These are phyloP conservation scores for Rhynchopsitta pachyrhyncha DNA, from an alignment of 2,113 vertebrate genomes.

Conservation along the genomic window DNA sequence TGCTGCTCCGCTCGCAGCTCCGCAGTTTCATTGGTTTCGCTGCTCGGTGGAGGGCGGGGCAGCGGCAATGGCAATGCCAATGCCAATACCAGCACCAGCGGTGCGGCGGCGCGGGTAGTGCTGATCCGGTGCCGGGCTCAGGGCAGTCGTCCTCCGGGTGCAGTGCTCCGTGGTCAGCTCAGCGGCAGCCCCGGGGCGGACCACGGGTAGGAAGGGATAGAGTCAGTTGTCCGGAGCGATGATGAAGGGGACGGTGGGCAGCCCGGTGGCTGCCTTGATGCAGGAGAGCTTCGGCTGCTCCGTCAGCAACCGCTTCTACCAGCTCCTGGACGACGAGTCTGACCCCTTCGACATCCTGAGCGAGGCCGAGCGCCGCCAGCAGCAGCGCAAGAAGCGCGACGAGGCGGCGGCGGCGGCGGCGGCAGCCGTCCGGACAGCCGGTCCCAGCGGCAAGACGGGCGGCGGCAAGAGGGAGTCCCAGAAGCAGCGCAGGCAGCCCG, in stretches of 20 bases:
- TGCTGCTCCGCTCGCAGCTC: neutral
- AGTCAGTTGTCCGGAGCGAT: neutral
- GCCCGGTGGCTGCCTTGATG: slow-evolving; percentile 58
- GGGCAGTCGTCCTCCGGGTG: fast-evolving
- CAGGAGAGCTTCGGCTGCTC: slow-evolving; percentile 82
- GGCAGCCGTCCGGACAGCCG: neutral
- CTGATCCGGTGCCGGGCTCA: neutral
- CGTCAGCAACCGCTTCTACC: slow-evolving; percentile 86
- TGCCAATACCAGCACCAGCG: neutral
- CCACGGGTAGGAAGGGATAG: neutral
- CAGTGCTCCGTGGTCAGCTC: neutral
- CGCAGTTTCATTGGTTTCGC: neutral
- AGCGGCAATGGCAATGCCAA: neutral
- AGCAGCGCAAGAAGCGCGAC: slow-evolving; percentile 65
- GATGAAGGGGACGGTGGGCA: slow-evolving; percentile 72
- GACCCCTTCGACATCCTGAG: slow-evolving; percentile 88
- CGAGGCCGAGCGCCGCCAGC: slow-evolving; percentile 74
- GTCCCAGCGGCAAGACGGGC: neutral
- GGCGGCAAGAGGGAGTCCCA: slow-evolving; percentile 61
- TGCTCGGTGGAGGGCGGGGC: neutral
- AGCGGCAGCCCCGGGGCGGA: neutral
- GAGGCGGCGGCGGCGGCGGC: neutral
- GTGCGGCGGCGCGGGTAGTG: fast-evolving
- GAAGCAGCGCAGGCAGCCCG: slow-evolving; percentile 69
- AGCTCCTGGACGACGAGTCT: slow-evolving; percentile 86